Evolutionary conservation across 2,888 invertebrate species (phyloP).

Genomic region (Cosmopolites sordidus): DNA sequence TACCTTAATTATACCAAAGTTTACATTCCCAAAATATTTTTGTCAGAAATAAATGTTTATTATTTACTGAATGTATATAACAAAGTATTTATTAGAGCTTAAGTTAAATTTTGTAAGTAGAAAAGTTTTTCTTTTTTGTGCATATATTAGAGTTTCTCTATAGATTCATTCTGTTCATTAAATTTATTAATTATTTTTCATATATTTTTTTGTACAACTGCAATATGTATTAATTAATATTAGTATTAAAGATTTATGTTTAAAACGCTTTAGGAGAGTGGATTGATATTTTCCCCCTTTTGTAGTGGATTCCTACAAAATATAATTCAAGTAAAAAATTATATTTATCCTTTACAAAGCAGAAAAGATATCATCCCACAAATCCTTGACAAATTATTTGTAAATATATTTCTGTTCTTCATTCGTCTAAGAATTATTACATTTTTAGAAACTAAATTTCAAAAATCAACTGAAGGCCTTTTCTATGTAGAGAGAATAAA

Average conservation of each 20-base stretch:
- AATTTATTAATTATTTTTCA: constrained; percentile 6
- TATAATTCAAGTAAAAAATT: too few relatives aligned
- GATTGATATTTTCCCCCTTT: too few relatives aligned
- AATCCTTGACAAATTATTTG: not conserved
- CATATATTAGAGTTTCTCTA: not conserved
- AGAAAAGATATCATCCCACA: not conserved
- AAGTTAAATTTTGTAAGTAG: constrained; percentile 33
- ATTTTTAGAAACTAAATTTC: constrained; percentile 15
- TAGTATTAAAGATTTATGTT: constrained; percentile 22
- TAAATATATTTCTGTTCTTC: not conserved
- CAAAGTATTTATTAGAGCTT: constrained; percentile 46
- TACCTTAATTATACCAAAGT: constrained; percentile 63
- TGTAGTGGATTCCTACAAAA: too few relatives aligned
- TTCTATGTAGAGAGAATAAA: constrained; percentile 16
- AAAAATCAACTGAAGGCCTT: constrained; percentile 22
- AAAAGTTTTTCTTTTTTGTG: constrained; percentile 12
- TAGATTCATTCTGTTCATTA: not conserved
- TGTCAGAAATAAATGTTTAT: constrained; percentile 39
- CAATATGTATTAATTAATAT: constrained; percentile 23
- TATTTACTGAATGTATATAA: constrained; percentile 45
- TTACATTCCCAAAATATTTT: constrained; percentile 64
- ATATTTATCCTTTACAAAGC: too few relatives aligned
- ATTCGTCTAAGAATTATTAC: not conserved
- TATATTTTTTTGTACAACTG: constrained; percentile 19
- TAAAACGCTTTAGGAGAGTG: not conserved